phyloP scores from a whole-genome alignment of 92 coral and sea anemone species.

The Parazoanthus atlanticus region DNA sequence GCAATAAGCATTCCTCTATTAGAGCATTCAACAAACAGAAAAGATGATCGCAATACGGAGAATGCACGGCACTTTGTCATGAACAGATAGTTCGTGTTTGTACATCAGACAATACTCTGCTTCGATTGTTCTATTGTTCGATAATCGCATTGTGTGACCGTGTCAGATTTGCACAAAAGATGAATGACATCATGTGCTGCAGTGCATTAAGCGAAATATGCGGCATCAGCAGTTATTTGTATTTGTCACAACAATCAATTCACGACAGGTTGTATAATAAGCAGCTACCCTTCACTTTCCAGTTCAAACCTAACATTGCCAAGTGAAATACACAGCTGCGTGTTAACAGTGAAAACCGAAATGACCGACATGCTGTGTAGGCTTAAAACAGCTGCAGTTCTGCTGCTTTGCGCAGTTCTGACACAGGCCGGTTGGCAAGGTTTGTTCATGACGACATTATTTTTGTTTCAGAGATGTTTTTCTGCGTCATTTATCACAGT shows the following conservation, averaged over 20 bases:
- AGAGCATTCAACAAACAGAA: not conserved
- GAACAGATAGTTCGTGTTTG: not conserved
- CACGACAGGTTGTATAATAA: constrained; percentile 1
- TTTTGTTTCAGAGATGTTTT: not conserved
- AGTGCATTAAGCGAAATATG: not conserved
- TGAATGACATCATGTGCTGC: constrained; percentile 22
- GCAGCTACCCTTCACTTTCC: not conserved
- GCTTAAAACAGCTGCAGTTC: not conserved
- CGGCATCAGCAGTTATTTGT: constrained; percentile 23
- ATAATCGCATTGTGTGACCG: not conserved
- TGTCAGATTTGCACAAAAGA: constrained; percentile 7
- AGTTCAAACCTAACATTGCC: not conserved
- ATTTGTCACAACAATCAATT: constrained; percentile 31
- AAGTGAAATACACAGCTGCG: not conserved
- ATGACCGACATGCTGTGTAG: not conserved
- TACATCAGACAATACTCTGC: not conserved
- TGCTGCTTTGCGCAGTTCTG: constrained; percentile 6
- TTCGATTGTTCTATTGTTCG: constrained; percentile 26
- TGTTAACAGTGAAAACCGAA: not conserved
- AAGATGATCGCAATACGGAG: no score
- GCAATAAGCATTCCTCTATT: no score
- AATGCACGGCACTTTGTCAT: not conserved
- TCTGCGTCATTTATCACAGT: not conserved
- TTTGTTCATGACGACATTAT: not conserved
- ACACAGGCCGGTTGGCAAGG: constrained; percentile 2